A percentile compares a stretch with the other conserved stretches of the same genome.
Evolutionary conservation across 2,797 vertebrate species (phyloP).

Genomic region (Pelochelys cantorii): DNA sequence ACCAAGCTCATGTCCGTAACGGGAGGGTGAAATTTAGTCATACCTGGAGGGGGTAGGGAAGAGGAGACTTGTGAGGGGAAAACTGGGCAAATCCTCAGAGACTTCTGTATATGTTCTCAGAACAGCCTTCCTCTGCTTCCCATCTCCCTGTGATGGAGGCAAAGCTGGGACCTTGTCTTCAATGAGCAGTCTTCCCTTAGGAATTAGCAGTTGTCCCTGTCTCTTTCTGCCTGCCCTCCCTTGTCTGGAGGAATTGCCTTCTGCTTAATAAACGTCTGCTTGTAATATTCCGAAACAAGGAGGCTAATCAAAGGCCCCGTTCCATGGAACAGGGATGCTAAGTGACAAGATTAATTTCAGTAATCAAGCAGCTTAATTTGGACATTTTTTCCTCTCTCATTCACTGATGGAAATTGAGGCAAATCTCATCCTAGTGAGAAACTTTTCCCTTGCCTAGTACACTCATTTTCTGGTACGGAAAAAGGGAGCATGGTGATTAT

Average conservation of each 20-base stretch:
- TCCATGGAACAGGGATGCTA: slow-evolving; percentile 77
- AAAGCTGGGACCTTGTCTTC: slow-evolving; percentile 14
- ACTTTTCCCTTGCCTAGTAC: slow-evolving; percentile 61
- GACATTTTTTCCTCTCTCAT: slow-evolving; percentile 74
- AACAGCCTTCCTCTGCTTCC: background rate
- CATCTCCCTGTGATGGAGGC: background rate
- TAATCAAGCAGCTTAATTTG: slow-evolving; percentile 85
- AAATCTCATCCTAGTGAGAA: slow-evolving; percentile 73
- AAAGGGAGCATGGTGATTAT: slow-evolving; percentile 28
- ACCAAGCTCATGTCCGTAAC: background rate
- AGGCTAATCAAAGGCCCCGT: slow-evolving; percentile 83
- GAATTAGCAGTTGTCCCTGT: slow-evolving; percentile 59
- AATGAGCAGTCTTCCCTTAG: background rate
- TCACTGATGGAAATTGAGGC: slow-evolving; percentile 81
- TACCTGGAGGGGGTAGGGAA: background rate
- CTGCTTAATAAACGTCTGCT: slow-evolving; percentile 79
- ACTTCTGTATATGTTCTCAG: background rate
- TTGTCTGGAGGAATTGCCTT: slow-evolving; percentile 66
- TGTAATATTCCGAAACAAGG: slow-evolving; percentile 84
- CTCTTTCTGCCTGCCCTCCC: background rate
- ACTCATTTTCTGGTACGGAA: slow-evolving; percentile 33
- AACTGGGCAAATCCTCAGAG: slow-evolving; percentile 9
- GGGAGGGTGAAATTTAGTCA: slow-evolving; percentile 24
- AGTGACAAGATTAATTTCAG: slow-evolving; percentile 86
- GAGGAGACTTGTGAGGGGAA: background rate